phyloP scores from a whole-genome alignment of 1,140 invertebrate species.

The Leptinotarsa texana region DNA sequence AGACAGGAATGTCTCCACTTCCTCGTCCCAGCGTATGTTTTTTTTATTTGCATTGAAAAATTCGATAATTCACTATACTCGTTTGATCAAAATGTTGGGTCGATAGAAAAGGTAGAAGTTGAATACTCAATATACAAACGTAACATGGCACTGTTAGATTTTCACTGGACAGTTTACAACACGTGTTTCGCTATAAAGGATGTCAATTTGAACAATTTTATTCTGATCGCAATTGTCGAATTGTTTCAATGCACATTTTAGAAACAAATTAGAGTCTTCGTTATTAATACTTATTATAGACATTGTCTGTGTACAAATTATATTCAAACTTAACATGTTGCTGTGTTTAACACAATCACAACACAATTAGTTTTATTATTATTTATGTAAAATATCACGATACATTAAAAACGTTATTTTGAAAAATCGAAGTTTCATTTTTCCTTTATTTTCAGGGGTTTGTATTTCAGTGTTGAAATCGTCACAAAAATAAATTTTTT shows the following conservation, averaged over 20 bases:
- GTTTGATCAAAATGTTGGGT: no score
- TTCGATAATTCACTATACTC: not conserved
- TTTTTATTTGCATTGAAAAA: not conserved
- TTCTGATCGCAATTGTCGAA: no score
- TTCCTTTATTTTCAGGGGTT: not conserved
- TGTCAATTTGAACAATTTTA: no score
- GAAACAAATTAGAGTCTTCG: not conserved
- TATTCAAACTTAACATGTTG: conserved; percentile 5
- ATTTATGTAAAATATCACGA: conserved; percentile 8
- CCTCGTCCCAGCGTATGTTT: not conserved
- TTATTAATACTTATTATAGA: conserved; percentile 15
- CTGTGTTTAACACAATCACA: conserved; percentile 13
- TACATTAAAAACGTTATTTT: not conserved
- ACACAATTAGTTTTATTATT: not conserved
- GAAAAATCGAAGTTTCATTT: conserved; percentile 10
- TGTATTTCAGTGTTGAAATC: no score
- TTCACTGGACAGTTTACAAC: no score
- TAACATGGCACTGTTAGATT: no score
- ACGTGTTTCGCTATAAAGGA: no score
- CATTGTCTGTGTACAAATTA: conserved; percentile 9
- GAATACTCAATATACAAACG: no score
- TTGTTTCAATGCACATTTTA: no score
- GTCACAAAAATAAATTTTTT: no score
- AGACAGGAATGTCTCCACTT: conserved; percentile 3
- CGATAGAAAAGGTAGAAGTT: no score